Evolutionary conservation across 2,797 vertebrate species (phyloP).

Genomic region (Salmo trutta): DNA sequence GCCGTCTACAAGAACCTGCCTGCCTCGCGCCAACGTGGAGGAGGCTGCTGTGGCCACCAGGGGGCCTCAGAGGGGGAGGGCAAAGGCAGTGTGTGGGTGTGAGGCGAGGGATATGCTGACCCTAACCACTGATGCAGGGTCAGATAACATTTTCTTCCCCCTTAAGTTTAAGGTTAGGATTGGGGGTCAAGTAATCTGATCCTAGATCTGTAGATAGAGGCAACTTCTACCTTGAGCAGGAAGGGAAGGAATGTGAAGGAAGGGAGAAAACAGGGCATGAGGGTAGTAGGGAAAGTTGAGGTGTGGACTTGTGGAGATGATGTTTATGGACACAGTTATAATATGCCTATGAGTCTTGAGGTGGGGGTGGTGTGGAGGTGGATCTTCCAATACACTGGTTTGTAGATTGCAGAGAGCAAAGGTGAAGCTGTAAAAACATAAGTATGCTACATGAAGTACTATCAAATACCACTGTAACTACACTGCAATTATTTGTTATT

Average conservation of each 20-base stretch:
- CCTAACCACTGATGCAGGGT: background rate
- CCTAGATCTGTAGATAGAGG: background rate
- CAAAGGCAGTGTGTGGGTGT: constrained; percentile 77
- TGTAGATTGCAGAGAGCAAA: background rate
- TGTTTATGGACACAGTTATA: background rate
- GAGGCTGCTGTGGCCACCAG: constrained; percentile 68
- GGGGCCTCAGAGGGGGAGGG: constrained; percentile 60
- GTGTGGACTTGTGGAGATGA: background rate
- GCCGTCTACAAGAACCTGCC: constrained; percentile 76
- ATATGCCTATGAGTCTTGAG: background rate
- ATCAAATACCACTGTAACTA: constrained; percentile 36
- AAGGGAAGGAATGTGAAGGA: background rate
- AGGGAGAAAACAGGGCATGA: background rate
- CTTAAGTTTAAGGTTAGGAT: background rate
- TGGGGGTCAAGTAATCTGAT: background rate
- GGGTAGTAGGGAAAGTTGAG: background rate
- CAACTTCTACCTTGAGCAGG: background rate
- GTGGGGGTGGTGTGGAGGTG: background rate
- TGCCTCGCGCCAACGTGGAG: constrained; percentile 41
- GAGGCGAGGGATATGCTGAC: background rate
- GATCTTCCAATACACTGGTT: background rate
- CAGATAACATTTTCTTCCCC: background rate
- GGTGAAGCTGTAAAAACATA: background rate
- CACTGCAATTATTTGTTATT: constrained; percentile 37
- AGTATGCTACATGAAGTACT: background rate